Base-by-base conservation (phyloP, 1,140 invertebrate genomes). In the Acromyrmex heyeri region DNA sequence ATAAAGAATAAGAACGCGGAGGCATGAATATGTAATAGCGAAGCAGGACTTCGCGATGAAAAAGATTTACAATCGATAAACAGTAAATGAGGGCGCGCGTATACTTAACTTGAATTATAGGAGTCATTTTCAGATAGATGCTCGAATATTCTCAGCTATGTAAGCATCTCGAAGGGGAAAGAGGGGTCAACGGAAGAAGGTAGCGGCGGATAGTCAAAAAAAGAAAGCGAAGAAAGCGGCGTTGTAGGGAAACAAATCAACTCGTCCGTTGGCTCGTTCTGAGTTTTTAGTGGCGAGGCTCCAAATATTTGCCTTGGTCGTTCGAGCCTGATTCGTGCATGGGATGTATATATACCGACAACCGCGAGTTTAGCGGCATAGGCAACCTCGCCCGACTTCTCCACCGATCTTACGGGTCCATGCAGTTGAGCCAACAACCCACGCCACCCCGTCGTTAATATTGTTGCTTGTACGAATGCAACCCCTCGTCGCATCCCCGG, bases 231-330 rank as follows among this genome's bases (percentile, higher is more conserved):
- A 70, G 88, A 91, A 89, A 82, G 89, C 88, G 91, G 87, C 88
- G 93, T 93, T 93, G 91, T 93, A 92, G 91, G 91, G 30, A 34
- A 34, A 34, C 30, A 34, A 34, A 34, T 34, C 30, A 34, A 34
- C 30, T 34, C 30, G 30, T 34, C 30, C 30, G 30, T 34, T 34
- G 30, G 30, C 30, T 34, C 30, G 30, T 34, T 34, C 30, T 34
- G 30, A 34, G 30, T 34, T 34, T 34, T 34, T 34, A 95, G 94
- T 95, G 94, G 94, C 95, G 91, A 91, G 91, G 92, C 92, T 95
- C 94, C 95, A 95, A 95, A 95, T 95, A 95, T 94, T 95, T 94
- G 93, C 92, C 93, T 91, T 92, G 90, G 91, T 87, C 93, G 92
- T 90, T 89, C 86, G 87, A 90, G 88, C 69, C 86, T 85, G 79